Percentiles rank a stretch among this genome's conserved stretches.
These are phyloP conservation scores for Campylomormyrus numenius DNA, from an alignment of 2,113 vertebrate species.

Conservation along the genomic window DNA sequence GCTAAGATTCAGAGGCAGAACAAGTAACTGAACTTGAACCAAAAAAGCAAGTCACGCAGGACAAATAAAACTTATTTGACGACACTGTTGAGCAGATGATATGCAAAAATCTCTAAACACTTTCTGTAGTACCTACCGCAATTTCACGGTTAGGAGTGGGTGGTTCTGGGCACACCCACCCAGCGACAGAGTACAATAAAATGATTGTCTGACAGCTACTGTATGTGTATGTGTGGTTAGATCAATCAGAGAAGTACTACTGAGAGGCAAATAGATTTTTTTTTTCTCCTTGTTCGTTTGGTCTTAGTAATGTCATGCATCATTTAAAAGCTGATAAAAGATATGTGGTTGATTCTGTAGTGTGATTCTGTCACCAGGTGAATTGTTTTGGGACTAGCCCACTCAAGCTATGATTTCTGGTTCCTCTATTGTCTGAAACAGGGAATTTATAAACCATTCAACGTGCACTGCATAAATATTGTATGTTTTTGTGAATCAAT, in stretches of 20 bases:
- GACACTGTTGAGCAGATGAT: neutral
- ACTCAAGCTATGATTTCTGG: neutral
- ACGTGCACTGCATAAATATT: neutral
- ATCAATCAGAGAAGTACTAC: neutral
- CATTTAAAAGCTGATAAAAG: neutral
- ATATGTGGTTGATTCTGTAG: neutral
- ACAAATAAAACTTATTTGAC: neutral
- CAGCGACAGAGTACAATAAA: neutral
- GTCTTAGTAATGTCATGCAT: neutral
- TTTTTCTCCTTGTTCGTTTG: neutral
- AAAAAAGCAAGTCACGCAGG: neutral
- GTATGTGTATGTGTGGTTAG: neutral
- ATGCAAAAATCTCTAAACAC: neutral
- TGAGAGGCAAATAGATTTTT: neutral
- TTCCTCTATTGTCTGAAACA: neutral
- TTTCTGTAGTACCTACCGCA: neutral
- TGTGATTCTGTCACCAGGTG: neutral
- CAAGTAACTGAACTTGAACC: neutral
- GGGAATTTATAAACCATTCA: neutral
- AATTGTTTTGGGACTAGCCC: neutral
- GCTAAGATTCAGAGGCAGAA: neutral
- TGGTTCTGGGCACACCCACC: neutral
- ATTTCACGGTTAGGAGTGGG: neutral
- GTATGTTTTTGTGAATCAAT: neutral
- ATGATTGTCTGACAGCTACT: neutral